These are phyloP conservation scores for Ceratosolen fusciceps DNA, from an alignment of 1,140 invertebrate genomes.

Conservation along the genomic window DNA sequence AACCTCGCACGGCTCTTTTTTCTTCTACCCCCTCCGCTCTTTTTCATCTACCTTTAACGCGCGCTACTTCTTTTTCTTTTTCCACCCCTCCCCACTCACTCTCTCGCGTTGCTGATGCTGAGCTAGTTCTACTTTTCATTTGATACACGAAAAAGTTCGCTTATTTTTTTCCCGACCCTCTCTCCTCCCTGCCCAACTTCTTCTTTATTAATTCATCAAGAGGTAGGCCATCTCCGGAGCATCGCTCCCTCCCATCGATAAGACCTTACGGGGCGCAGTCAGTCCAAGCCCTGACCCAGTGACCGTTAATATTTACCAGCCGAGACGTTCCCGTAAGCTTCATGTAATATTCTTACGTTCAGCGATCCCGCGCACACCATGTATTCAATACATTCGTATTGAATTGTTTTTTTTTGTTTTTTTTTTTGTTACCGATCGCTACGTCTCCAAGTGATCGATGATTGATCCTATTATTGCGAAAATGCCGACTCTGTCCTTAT, in stretches of 20 bases:
- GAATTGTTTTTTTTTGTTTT: not conserved
- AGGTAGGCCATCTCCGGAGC: too few species aligned
- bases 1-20: conserved; percentile 39
- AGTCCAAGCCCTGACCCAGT: not conserved
- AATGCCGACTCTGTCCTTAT: conserved; percentile 2
- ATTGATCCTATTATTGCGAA: not conserved
- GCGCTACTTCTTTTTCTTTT: not conserved
- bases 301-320: not conserved
- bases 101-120: not conserved
- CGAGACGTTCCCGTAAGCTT: not conserved
- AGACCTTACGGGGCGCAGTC: not conserved
- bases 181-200: too few species aligned
- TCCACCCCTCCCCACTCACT: not conserved
- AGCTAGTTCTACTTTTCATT: conserved; percentile 5
- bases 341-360: not conserved
- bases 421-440: not conserved
- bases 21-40: not conserved
- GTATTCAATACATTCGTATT: not conserved
- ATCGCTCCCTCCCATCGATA: not conserved
- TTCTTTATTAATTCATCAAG: too few species aligned
- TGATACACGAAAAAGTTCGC: conserved; percentile 16
- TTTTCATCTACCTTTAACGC: not conserved
- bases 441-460: too few species aligned
- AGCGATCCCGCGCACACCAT: too few species aligned
- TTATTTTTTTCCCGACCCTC: not conserved